These are phyloP conservation scores for Paraescarpia echinospica DNA, from an alignment of 1,140 invertebrate species.

Conservation along the genomic window DNA sequence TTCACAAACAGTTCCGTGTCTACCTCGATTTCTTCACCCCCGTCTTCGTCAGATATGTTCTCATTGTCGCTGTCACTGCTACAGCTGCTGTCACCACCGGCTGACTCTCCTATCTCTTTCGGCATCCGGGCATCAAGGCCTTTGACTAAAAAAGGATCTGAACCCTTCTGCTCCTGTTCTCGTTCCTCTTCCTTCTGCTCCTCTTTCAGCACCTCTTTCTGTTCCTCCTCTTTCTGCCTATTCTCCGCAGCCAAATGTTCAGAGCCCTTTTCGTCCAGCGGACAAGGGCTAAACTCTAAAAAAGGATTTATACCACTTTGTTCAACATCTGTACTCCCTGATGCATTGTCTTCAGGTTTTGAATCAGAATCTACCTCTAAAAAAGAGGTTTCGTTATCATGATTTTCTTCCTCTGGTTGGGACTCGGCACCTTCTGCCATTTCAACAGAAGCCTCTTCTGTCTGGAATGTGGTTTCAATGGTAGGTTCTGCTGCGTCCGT, in stretches of 20 bases:
- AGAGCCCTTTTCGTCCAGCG: neutral
- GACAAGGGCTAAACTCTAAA: neutral
- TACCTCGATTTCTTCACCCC: conserved; percentile 10
- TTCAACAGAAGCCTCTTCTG: conserved; percentile 40
- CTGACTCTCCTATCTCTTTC: neutral
- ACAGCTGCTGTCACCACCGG: neutral
- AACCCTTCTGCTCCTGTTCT: conserved; percentile 52
- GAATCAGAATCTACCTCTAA: conserved; percentile 22
- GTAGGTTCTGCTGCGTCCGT: neutral
- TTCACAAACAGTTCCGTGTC: neutral
- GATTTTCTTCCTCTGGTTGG: conserved; percentile 34
- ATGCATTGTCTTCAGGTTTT: neutral
- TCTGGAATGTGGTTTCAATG: conserved; percentile 50
- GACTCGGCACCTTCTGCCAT: conserved; percentile 27
- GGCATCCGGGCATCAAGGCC: conserved; percentile 2
- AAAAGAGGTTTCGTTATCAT: conserved; percentile 35
- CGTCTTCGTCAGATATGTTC: conserved; percentile 39
- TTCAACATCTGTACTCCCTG: neutral
- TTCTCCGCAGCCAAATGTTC: neutral
- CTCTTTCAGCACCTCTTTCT: conserved; percentile 26
- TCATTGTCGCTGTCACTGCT: conserved; percentile 58
- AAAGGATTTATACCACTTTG: neutral
- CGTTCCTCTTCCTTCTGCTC: conserved; percentile 24
- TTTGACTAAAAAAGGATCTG: conserved; percentile 5
- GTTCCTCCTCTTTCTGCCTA: conserved; percentile 57